These are phyloP conservation scores for Sebastes elongatus DNA, from an alignment of 2,797 vertebrate species.

Conservation along the genomic window DNA sequence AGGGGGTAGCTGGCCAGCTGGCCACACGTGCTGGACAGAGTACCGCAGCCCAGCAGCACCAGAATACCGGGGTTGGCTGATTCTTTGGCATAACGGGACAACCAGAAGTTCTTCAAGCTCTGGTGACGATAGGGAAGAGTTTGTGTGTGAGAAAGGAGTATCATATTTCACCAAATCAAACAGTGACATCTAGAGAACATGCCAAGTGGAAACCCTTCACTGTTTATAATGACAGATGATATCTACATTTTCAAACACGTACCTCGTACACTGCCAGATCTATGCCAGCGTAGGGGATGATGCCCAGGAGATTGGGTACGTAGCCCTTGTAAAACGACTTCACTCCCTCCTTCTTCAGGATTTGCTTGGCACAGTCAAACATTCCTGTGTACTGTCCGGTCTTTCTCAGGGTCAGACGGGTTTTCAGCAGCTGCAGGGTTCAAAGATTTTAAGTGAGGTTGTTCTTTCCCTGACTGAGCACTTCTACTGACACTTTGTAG, in stretches of 20 bases:
- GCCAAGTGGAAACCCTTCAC: not conserved
- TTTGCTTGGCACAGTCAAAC: conserved; percentile 91
- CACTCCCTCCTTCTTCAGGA: conserved; percentile 88
- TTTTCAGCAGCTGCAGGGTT: conserved; percentile 91
- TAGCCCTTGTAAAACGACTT: conserved; percentile 95
- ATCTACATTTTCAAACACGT: not conserved
- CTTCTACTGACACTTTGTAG: not conserved
- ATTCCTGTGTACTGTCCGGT: conserved; percentile 94
- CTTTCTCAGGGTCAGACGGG: conserved; percentile 92
- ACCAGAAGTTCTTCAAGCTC: conserved; percentile 92
- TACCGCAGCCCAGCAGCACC: conserved; percentile 91
- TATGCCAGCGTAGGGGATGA: conserved; percentile 96
- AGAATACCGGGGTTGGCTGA: conserved; percentile 91
- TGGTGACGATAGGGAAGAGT: conserved; percentile 47
- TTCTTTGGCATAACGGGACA: conserved; percentile 89
- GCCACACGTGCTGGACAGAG: conserved; percentile 91
- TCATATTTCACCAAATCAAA: not conserved
- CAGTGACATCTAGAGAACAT: not conserved
- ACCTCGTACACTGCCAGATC: conserved; percentile 96
- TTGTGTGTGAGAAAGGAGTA: not conserved
- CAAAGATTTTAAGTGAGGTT: not conserved
- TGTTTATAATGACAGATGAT: not conserved
- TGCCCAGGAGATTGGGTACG: conserved; percentile 92
- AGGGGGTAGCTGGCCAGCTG: conserved; percentile 94
- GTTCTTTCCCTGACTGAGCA: not conserved